Base-by-base conservation (phyloP, 2,113 vertebrate genomes). In the Pituophis catenifer region DNA sequence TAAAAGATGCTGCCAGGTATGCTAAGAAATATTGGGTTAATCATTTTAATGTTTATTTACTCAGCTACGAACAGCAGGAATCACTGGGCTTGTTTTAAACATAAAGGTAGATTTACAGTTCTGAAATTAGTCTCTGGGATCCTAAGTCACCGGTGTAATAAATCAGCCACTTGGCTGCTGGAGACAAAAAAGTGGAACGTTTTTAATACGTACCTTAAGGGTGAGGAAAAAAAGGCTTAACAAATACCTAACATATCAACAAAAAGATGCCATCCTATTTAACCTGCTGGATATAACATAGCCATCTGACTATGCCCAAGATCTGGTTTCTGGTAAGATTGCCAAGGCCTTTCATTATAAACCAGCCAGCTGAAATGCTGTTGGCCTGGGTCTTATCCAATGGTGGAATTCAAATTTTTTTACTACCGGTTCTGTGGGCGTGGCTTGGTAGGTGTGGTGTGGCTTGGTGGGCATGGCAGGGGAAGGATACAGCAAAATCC, bases 61-160 rank as follows among this genome's bases (percentile, higher is more conserved):
- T 95, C 93, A 95, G 44, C 86, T 91, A 24, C 92, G 93, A 94
- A 94, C 94, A 91, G 90, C 88, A 48, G 94, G 93, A 96, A 86
- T 91, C 1, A 1, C 94, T 95, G 89, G 0, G 93, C 89, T 88
- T 96, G 92, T 88, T 94, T 48, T 92, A 81, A 38, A 81, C 92
- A 93, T 94, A 94, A 93, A 26, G 94, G 26, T 95, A 87, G 95
- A 96, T 94, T 94, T 62, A 89, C 58, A 86, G 59, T 93, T 89
- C 52, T 94, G 91, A 94, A 97, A 93, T 94, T 94, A 95, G 93
- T 93, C 92, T 95, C 92, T 89, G 21, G 93, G 88, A 97, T 95
- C 57, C 96, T 97, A 38, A 81, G 17, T 81, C 75, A 81, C 33
- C 3, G 0, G 70, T 19, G 17, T 38, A 81, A 81, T 44, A 81